phyloP scores from a whole-genome alignment of 2,888 invertebrate genomes.

The Podabrus alpinus region DNA sequence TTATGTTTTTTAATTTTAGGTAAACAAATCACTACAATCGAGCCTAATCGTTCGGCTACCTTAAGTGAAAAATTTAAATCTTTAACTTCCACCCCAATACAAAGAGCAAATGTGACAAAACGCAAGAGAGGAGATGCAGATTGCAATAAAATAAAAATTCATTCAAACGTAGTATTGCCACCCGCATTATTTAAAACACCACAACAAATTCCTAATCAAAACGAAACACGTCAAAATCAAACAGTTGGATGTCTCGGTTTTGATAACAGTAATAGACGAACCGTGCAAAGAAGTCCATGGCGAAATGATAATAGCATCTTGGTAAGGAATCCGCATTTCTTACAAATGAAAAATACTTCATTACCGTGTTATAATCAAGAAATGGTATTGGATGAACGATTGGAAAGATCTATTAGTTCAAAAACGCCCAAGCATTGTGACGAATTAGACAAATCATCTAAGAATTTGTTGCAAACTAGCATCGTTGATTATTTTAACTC shows the following conservation, averaged over 20 bases:
- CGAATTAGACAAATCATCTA: slow-evolving; percentile 2
- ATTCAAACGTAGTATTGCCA: neutral
- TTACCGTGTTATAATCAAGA: slow-evolving; percentile 37
- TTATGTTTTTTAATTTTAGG: neutral
- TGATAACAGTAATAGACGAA: neutral
- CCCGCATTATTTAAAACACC: neutral
- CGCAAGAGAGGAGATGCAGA: neutral
- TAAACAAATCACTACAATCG: neutral
- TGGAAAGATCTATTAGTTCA: slow-evolving; percentile 29
- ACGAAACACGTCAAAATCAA: neutral
- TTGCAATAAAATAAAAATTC: neutral
- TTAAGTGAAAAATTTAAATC: neutral
- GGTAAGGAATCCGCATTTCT: slow-evolving; percentile 37
- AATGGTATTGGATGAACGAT: slow-evolving; percentile 35
- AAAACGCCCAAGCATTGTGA: neutral
- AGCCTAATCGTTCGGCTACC: neutral
- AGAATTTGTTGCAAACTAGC: slow-evolving; percentile 26
- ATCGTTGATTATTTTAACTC: slow-evolving; percentile 25
- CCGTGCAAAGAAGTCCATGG: slow-evolving; percentile 31
- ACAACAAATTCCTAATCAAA: neutral
- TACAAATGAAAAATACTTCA: slow-evolving; percentile 32
- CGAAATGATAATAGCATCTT: slow-evolving; percentile 28
- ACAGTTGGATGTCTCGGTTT: neutral
- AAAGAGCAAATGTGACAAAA: neutral
- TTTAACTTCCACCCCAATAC: neutral